phyloP scores from a whole-genome alignment of 2,888 invertebrate species.

The Lasioglossum figueresi region DNA sequence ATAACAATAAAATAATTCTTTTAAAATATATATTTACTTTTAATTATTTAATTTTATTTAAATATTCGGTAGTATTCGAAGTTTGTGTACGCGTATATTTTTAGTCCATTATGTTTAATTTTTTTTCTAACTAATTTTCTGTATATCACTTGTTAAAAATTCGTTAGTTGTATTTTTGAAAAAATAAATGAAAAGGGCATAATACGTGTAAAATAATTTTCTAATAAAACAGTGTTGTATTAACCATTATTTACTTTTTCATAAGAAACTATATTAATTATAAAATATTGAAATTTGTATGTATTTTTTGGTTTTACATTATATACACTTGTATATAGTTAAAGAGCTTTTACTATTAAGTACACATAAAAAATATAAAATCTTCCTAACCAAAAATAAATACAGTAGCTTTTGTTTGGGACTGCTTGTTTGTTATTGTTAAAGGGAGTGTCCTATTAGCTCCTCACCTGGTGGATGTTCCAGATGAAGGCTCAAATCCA shows the following conservation, averaged over 20 bases:
- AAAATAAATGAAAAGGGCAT: constrained; percentile 2
- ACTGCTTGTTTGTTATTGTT: constrained; percentile 82
- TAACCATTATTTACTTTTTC: background rate
- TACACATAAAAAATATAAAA: constrained; percentile 35
- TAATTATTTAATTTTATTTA: background rate
- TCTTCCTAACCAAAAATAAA: constrained; percentile 51
- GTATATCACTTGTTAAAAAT: background rate
- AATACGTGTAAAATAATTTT: background rate
- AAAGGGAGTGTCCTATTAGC: constrained; percentile 82
- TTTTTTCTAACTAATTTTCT: background rate
- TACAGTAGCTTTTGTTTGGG: constrained; percentile 80
- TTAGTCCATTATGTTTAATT: background rate
- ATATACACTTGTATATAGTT: background rate
- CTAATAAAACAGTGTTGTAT: background rate
- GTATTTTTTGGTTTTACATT: background rate
- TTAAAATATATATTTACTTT: constrained; percentile 1
- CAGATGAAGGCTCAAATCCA: constrained; percentile 93
- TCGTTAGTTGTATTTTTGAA: background rate
- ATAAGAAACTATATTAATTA: background rate
- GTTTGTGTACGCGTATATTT: constrained; percentile 2
- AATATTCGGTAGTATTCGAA: background rate
- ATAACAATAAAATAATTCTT: background rate
- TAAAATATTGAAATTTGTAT: background rate
- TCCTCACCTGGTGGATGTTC: constrained; percentile 82
- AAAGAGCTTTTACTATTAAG: constrained; percentile 24